Evolutionary conservation across 2,888 invertebrate genomes (phyloP).

Genomic region (Choristoneura rosaceana): DNA sequence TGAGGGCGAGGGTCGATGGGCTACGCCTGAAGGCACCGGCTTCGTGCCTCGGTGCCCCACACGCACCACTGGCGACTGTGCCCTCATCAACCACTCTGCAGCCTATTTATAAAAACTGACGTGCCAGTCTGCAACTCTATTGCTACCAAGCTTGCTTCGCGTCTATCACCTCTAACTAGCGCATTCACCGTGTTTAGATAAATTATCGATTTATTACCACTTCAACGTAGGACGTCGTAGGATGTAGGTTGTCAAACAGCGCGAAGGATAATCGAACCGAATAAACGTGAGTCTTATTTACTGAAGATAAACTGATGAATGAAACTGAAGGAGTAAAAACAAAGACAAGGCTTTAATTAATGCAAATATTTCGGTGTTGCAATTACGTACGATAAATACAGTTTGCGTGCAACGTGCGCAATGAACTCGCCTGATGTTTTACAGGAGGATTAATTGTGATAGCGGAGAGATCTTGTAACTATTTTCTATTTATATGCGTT

Average conservation of each 20-base stretch:
- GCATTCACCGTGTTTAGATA: constrained; percentile 17
- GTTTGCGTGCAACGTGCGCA: constrained; percentile 8
- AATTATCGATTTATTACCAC: constrained; percentile 22
- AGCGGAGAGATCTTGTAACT: constrained; percentile 4
- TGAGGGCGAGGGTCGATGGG: constrained; percentile 49
- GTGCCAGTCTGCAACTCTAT: constrained; percentile 45
- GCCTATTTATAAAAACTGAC: constrained; percentile 68
- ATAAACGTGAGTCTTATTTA: background rate
- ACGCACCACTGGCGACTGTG: constrained; percentile 71
- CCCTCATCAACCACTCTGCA: constrained; percentile 55
- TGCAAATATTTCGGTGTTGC: constrained; percentile 28
- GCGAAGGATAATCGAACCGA: background rate
- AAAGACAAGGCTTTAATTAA: constrained; percentile 14
- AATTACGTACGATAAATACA: constrained; percentile 20
- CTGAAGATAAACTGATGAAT: constrained; percentile 5
- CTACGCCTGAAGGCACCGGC: constrained; percentile 68
- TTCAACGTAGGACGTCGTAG: constrained; percentile 1
- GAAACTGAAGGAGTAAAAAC: background rate
- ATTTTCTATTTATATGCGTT: constrained; percentile 9
- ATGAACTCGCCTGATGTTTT: constrained; percentile 4
- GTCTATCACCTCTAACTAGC: constrained; percentile 7
- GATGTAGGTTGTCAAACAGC: background rate
- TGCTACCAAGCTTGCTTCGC: constrained; percentile 25
- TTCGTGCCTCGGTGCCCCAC: constrained; percentile 54
- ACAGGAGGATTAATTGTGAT: constrained; percentile 13